phyloP scores from a whole-genome alignment of 2,113 vertebrate species.

The Uria aalge region DNA sequence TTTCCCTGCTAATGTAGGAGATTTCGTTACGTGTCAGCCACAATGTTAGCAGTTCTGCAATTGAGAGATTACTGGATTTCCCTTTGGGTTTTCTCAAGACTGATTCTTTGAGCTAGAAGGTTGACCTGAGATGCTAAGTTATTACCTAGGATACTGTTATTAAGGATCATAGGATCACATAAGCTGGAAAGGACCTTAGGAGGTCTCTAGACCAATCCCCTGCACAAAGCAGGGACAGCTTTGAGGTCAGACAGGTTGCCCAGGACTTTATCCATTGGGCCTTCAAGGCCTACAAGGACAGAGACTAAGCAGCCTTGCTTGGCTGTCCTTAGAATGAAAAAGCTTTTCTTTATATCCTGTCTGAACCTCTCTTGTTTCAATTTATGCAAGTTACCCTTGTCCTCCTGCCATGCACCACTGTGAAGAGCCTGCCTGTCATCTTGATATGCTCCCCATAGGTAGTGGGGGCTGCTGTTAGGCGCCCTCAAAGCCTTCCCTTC shows the following conservation, averaged over 20 bases:
- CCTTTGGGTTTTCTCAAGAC: not conserved
- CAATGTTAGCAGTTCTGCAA: not conserved
- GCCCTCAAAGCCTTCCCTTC: not conserved
- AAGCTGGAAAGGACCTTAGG: not conserved
- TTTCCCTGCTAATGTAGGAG: not conserved
- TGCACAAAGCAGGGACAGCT: not conserved
- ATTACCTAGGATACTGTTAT: not conserved
- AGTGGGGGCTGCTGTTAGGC: not conserved
- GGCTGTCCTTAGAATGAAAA: not conserved
- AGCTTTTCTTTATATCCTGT: not conserved
- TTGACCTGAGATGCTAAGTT: not conserved
- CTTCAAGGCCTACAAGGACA: not conserved
- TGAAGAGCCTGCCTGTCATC: not conserved
- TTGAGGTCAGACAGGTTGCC: not conserved
- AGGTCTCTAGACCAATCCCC: not conserved
- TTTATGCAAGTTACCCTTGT: not conserved
- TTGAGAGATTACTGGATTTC: not conserved
- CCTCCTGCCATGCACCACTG: not conserved
- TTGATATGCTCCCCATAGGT: rapidly evolving
- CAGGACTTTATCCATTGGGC: not conserved
- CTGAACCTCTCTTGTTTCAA: not conserved
- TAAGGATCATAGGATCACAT: not conserved
- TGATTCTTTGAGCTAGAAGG: not conserved
- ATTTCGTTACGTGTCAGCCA: not conserved
- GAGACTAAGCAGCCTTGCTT: not conserved